Evolutionary conservation across 1,140 invertebrate genomes (phyloP).

Genomic region (Scaptomyza montana): DNA sequence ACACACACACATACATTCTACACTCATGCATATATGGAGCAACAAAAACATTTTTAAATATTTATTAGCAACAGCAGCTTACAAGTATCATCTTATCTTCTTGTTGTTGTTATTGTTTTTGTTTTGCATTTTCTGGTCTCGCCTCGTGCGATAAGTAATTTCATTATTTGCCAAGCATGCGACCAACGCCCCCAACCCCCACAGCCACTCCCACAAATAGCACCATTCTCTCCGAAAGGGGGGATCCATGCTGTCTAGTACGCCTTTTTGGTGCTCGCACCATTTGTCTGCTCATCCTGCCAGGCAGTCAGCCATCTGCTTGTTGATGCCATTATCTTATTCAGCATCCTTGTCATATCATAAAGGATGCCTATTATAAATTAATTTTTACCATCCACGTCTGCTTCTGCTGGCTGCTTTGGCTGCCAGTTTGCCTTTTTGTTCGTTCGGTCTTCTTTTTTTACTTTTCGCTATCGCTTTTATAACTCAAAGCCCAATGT

Average conservation of each 20-base stretch:
- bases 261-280: constrained; percentile 54
- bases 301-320: constrained; percentile 37
- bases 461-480: constrained; percentile 56
- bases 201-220: no score
- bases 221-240: not conserved
- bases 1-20: constrained; percentile 18
- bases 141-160: constrained; percentile 70
- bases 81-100: constrained; percentile 67
- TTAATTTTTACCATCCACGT: constrained; percentile 78
- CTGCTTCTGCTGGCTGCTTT: constrained; percentile 32
- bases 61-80: constrained; percentile 79
- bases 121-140: constrained; percentile 36
- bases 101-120: constrained; percentile 7
- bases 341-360: constrained; percentile 81
- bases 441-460: constrained; percentile 15
- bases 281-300: constrained; percentile 55
- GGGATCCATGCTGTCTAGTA: constrained; percentile 5
- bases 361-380: constrained; percentile 83
- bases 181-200: constrained; percentile 44
- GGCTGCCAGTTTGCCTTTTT: constrained; percentile 3
- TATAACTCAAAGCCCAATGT: constrained; percentile 49
- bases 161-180: constrained; percentile 76
- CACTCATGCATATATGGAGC: not conserved
- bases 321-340: constrained; percentile 81
- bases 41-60: constrained; percentile 75